Evolutionary conservation across 1,140 invertebrate genomes (phyloP).

Genomic region (Caenorhabditis briggsae): DNA sequence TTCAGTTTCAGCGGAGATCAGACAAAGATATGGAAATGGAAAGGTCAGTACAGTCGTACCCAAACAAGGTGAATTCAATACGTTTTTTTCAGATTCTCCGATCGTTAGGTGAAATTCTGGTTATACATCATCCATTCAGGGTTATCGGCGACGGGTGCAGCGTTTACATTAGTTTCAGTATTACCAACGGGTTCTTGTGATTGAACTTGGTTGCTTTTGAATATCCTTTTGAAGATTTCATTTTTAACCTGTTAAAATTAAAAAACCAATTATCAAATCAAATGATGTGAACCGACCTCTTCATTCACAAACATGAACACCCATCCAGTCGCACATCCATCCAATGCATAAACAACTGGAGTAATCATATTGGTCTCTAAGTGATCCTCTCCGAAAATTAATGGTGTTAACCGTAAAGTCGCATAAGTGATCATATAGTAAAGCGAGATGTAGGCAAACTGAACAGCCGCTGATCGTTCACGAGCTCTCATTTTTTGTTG

Average conservation of each 20-base stretch:
- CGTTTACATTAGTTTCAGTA: neutral
- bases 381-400: neutral
- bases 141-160: no score
- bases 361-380: neutral
- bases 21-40: no score
- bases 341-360: neutral
- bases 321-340: neutral
- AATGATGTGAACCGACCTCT: neutral
- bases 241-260: neutral
- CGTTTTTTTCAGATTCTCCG: no score
- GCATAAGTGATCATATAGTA: neutral
- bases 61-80: no score
- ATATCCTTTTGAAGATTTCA: conserved; percentile 1
- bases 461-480: neutral
- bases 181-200: neutral
- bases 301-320: conserved; percentile 26
- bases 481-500: neutral
- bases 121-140: neutral
- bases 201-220: conserved; percentile 3
- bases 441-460: neutral
- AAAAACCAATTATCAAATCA: neutral
- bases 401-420: neutral
- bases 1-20: no score
- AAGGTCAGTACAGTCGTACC: no score
- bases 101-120: no score